phyloP scores from a whole-genome alignment of 2,113 vertebrate species.

The Psephotus haematonotus region DNA sequence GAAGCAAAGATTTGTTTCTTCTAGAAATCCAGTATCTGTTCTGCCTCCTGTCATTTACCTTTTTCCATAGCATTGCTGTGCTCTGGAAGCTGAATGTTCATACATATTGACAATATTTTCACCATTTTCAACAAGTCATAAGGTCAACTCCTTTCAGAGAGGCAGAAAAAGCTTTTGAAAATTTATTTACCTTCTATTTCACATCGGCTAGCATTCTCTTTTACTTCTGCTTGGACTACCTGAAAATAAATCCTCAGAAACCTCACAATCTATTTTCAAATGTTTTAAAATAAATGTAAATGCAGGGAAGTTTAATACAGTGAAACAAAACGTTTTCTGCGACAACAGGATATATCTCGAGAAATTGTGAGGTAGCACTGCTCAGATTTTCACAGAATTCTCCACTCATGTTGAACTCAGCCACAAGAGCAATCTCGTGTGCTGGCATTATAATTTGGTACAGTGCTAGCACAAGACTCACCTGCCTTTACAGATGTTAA shows the following conservation, averaged over 20 bases:
- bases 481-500: background rate
- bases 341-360: background rate
- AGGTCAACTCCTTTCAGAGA: background rate
- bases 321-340: background rate
- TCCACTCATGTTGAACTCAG: background rate
- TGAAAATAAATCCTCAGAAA: background rate
- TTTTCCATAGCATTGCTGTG: background rate
- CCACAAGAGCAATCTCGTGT: background rate
- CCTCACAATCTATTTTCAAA: background rate
- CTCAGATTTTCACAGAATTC: background rate
- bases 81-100: background rate
- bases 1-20: background rate
- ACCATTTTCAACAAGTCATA: background rate
- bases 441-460: background rate
- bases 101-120: background rate
- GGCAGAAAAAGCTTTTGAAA: background rate
- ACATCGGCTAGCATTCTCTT: background rate
- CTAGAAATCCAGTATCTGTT: background rate
- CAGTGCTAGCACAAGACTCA: background rate
- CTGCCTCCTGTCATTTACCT: background rate
- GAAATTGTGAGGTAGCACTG: background rate
- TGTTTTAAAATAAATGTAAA: background rate
- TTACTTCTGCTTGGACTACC: background rate
- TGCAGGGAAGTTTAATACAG: background rate
- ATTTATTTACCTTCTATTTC: background rate